Evolutionary conservation across 1,140 invertebrate species (phyloP), one percentile per base, ranked within the genome.

Genomic region (Rhagoletis zephyria): DNA sequence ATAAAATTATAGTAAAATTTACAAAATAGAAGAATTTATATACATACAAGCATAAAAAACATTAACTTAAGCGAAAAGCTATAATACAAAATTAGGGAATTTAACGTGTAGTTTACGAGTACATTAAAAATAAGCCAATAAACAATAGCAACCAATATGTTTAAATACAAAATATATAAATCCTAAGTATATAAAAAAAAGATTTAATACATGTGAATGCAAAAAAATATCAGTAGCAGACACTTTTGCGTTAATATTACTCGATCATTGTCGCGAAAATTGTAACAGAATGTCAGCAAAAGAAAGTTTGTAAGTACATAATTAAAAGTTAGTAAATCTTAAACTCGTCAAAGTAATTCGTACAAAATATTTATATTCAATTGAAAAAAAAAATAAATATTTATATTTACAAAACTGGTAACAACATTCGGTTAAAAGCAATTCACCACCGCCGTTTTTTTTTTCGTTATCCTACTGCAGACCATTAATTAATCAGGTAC

Each of bases 81-180:
- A 63, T 81, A 10, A 81, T 19, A 81, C 16, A 81, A 48, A 81
- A 56, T 81, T 81, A 81, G 74, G 74, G 74, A 81, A 81, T 81
- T 81, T 81, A 81, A 81, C 56, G 48, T 81, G n/a, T 56, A 81
- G 74, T 81, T 56, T 81, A 63, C 12, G 9, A 81, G 56, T 9
- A 19, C 14, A 81, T 30, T 30, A 30, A 30, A 30, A 30, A 30
- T 30, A 30, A 30, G 30, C 30, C 30, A 30, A 30, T 30, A 30
- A 30, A 77, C 19, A 19, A 48, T 56, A 77, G 67, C 51, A 56
- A 56, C 30, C 30, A 30, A 56, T 7, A 51, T 4, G 45, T 77
- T 19, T 77, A 51, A 74, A 51, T 7, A 77, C 30, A 77, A 77
- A 77, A 16, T 48, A 77, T 19, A 16, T 56, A 56, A 16, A 56